phyloP scores from a whole-genome alignment of 1,140 invertebrate genomes.

The Drosophila pallidifrons region DNA sequence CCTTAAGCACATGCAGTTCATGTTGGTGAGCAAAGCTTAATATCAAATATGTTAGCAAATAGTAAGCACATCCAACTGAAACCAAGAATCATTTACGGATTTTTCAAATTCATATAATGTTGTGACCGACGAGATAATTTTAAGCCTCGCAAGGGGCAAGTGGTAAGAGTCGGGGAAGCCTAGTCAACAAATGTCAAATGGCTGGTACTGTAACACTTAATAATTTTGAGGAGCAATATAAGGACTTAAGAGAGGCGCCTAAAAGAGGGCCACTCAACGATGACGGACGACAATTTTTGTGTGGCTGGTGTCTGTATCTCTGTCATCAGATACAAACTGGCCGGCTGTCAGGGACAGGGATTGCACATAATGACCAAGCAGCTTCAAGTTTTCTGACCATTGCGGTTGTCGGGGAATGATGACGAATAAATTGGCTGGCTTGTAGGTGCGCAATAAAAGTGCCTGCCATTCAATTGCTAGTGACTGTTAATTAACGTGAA shows the following conservation, averaged over 20 bases:
- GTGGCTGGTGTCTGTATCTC: slow-evolving; percentile 32
- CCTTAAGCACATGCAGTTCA: too few species aligned
- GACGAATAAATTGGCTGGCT: slow-evolving; percentile 33
- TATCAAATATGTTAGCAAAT: too few species aligned
- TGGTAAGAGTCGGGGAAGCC: slow-evolving; percentile 9
- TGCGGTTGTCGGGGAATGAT: slow-evolving; percentile 38
- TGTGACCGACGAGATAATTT: slow-evolving; percentile 14
- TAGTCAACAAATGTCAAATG: slow-evolving; percentile 32
- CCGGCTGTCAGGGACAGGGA: neutral
- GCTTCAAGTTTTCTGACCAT: slow-evolving; percentile 39
- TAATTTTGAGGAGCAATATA: slow-evolving; percentile 25
- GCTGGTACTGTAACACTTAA: slow-evolving; percentile 32
- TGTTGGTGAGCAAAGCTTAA: too few species aligned
- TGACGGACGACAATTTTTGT: slow-evolving; percentile 58
- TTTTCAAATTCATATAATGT: slow-evolving; percentile 11
- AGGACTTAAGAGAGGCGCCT: neutral
- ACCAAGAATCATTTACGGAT: neutral
- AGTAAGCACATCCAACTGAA: neutral
- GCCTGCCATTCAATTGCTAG: slow-evolving; percentile 28
- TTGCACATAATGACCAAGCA: slow-evolving; percentile 31
- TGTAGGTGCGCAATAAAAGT: slow-evolving; percentile 8
- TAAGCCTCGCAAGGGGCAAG: slow-evolving; percentile 16
- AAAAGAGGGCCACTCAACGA: slow-evolving; percentile 28
- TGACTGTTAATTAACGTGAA: slow-evolving; percentile 36
- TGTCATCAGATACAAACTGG: slow-evolving; percentile 31